Evolutionary conservation across 2,888 invertebrate species (phyloP).

Genomic region (Anticlea derivata): DNA sequence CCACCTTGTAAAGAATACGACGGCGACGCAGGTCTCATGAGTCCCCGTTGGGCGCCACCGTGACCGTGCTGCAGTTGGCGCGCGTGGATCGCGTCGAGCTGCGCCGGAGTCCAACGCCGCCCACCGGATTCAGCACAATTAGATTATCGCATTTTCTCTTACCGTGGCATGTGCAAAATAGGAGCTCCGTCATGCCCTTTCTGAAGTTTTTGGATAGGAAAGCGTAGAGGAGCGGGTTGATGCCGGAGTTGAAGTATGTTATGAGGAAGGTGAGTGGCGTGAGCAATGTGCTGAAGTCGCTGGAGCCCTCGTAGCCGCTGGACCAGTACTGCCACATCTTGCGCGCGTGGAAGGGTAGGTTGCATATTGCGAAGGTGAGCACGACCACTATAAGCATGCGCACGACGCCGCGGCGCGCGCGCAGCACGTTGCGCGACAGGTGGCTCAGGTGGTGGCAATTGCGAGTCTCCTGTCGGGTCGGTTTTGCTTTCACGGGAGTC

Average conservation of each 20-base stretch:
- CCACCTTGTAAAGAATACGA: slow-evolving; percentile 70
- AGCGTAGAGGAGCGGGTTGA: slow-evolving; percentile 95
- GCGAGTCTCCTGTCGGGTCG: slow-evolving; percentile 60
- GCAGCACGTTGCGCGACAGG: slow-evolving; percentile 89
- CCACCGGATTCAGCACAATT: slow-evolving; percentile 73
- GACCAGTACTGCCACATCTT: slow-evolving; percentile 95
- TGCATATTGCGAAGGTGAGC: slow-evolving; percentile 94
- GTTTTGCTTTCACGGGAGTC: slow-evolving; percentile 58
- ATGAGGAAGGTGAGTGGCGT: slow-evolving; percentile 94
- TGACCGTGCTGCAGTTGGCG: slow-evolving; percentile 82
- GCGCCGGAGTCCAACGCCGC: slow-evolving; percentile 66
- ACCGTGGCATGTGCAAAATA: slow-evolving; percentile 83
- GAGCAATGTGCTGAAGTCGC: slow-evolving; percentile 89
- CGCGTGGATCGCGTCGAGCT: slow-evolving; percentile 81
- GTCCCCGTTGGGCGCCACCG: slow-evolving; percentile 76
- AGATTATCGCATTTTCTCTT: slow-evolving; percentile 73
- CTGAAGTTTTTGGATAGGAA: slow-evolving; percentile 92
- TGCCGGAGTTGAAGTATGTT: slow-evolving; percentile 94
- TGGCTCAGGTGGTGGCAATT: slow-evolving; percentile 86
- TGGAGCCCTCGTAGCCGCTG: slow-evolving; percentile 86
- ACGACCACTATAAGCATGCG: slow-evolving; percentile 95
- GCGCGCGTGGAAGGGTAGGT: slow-evolving; percentile 94
- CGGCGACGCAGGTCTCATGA: slow-evolving; percentile 76
- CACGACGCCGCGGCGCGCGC: slow-evolving; percentile 93
- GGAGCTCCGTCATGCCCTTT: slow-evolving; percentile 92